phyloP scores from a whole-genome alignment of 2,888 invertebrate species.

The Mimachlamys varia region DNA sequence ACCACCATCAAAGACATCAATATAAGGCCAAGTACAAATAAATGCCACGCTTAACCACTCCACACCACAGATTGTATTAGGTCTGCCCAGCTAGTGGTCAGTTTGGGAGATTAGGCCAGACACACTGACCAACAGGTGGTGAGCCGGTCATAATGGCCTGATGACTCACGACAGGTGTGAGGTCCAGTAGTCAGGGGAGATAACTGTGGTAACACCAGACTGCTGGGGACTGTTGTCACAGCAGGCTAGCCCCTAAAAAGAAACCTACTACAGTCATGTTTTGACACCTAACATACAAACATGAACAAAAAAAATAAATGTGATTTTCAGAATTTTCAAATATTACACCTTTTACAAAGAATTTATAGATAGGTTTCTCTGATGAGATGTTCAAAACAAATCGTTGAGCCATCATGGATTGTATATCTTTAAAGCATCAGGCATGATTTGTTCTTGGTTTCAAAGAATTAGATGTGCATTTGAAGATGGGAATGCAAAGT shows the following conservation, averaged over 20 bases:
- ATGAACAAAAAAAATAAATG: too few relatives aligned
- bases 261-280: background rate
- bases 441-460: background rate
- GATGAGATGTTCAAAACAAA: too few relatives aligned
- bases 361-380: too few relatives aligned
- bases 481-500: too few relatives aligned
- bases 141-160: background rate
- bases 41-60: conserved; percentile 12
- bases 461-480: background rate
- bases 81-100: background rate
- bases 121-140: conserved; percentile 3
- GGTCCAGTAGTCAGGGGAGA: background rate
- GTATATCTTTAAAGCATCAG: background rate
- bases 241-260: background rate
- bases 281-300: too few relatives aligned
- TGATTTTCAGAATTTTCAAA: too few relatives aligned
- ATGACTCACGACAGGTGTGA: background rate
- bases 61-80: background rate
- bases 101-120: background rate
- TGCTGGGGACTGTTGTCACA: too few relatives aligned
- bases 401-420: too few relatives aligned
- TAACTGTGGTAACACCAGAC: too few relatives aligned
- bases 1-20: background rate
- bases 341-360: too few relatives aligned
- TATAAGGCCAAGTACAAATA: background rate